Evolutionary conservation across 1,140 invertebrate genomes (phyloP), one percentile per base, ranked within the genome.

Genomic region (Ceratina calcarata): DNA sequence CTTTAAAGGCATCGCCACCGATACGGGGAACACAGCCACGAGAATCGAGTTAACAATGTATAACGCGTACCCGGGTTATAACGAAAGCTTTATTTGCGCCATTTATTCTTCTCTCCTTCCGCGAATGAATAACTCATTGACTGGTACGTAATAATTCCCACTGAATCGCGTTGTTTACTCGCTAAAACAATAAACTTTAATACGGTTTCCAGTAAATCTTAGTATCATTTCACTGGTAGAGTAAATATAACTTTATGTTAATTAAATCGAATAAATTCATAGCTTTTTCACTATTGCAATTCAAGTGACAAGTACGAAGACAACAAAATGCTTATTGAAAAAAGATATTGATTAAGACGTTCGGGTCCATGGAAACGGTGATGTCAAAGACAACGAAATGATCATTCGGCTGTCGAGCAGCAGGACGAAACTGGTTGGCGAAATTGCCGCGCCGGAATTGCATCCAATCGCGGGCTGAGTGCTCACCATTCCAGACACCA

Each of bases 381-480:
- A 77, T 61, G 72, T 83, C 76, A 72, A 78, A 85, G 64, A 57
- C 65, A 22, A 74, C 66, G 61, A 62, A 69, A 51, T 74, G 78
- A 60, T 73, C 72, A 55, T 61, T 72, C 61, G 57, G 24, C 18
- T 3, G 37, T 20, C 37, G 49, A 57, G 61, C n/a, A n/a, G 49
- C 16, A 16, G 57, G 80, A 70, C 83, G 82, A 89, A 90, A 90
- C 82, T 89, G 75, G 62, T 75, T 72, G 81, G 77, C 45, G 81
- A 82, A 90, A 90, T 80, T 88, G 86, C 86, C 80, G 65, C 66
- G 67, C 83, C 81, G 85, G 78, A 82, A 90, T 81, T 89, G 88
- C 85, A 88, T 91, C 88, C 90, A 91, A 91, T 91, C 86, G 89
- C 73, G 51, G 87, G 70, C 77, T 78, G 87, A 91, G 90, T 90